A percentile compares a stretch with the other conserved stretches of the same genome.
phyloP scores from a whole-genome alignment of 2,113 vertebrate genomes.

The Python bivittatus region DNA sequence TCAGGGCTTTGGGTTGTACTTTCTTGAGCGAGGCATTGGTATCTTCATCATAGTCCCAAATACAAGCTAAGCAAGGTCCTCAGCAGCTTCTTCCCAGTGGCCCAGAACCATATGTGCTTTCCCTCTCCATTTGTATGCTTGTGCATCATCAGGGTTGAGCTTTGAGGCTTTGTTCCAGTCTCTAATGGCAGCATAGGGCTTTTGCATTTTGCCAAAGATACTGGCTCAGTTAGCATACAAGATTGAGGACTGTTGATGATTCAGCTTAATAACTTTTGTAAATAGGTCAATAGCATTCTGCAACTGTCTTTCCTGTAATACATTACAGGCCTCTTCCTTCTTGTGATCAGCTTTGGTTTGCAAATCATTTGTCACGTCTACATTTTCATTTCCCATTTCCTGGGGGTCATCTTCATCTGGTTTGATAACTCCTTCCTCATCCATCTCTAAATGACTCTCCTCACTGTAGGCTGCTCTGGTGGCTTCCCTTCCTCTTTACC shows the following conservation, averaged over 20 bases:
- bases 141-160: constrained; percentile 81
- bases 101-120: constrained; percentile 79
- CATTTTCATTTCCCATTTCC: constrained; percentile 1
- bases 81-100: constrained; percentile 80
- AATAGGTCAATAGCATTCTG: constrained; percentile 84
- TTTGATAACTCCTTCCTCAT: background rate
- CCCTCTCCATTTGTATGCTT: constrained; percentile 81
- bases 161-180: constrained; percentile 77
- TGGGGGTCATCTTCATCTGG: constrained; percentile 17
- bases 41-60: constrained; percentile 82
- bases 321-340: background rate
- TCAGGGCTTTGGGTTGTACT: constrained; percentile 76
- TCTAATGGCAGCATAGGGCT: constrained; percentile 77
- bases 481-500: background rate
- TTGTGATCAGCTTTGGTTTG: background rate
- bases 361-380: constrained; percentile 9
- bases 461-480: background rate
- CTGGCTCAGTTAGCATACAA: constrained; percentile 86
- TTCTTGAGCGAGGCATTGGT: constrained; percentile 77
- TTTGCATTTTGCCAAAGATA: constrained; percentile 84
- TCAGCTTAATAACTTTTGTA: constrained; percentile 86
- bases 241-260: constrained; percentile 80
- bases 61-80: constrained; percentile 75
- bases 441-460: constrained; percentile 2
- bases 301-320: constrained; percentile 58